phyloP scores from a whole-genome alignment of 1,140 invertebrate species.

The Drosophila parabipectinata region DNA sequence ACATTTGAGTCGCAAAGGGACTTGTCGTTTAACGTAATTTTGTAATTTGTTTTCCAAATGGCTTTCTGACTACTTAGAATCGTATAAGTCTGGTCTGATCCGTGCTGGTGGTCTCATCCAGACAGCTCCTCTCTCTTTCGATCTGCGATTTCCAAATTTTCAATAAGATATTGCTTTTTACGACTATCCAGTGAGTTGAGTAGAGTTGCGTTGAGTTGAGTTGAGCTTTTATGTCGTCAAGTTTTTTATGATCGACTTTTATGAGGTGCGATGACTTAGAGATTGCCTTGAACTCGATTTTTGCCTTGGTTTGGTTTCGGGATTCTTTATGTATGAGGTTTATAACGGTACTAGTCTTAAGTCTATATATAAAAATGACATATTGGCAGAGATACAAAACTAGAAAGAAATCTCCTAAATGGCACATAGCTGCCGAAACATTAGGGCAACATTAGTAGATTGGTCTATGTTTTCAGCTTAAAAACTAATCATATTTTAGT shows the following conservation, averaged over 20 bases:
- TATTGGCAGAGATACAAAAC: slow-evolving; percentile 42
- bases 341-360: slow-evolving; percentile 64
- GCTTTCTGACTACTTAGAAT: slow-evolving; percentile 68
- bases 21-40: slow-evolving; percentile 72
- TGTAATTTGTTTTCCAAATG: slow-evolving; percentile 76
- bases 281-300: slow-evolving; percentile 77
- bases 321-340: slow-evolving; percentile 22
- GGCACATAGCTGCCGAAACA: background rate
- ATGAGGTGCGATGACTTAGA: slow-evolving; percentile 80
- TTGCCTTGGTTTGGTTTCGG: slow-evolving; percentile 6
- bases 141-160: slow-evolving; percentile 44
- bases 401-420: slow-evolving; percentile 37
- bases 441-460: slow-evolving; percentile 20
- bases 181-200: slow-evolving; percentile 28
- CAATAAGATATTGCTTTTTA: slow-evolving; percentile 65
- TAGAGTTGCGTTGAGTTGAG: slow-evolving; percentile 33
- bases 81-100: slow-evolving; percentile 34
- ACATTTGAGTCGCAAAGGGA: slow-evolving; percentile 45
- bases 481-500: background rate
- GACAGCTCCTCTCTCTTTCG: background rate
- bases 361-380: slow-evolving; percentile 64
- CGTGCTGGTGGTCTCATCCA: slow-evolving; percentile 56
- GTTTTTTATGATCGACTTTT: slow-evolving; percentile 70
- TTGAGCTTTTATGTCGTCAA: slow-evolving; percentile 66
- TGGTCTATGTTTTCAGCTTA: background rate